phyloP scores from a whole-genome alignment of 2,113 vertebrate species.

The Perognathus longimembris region DNA sequence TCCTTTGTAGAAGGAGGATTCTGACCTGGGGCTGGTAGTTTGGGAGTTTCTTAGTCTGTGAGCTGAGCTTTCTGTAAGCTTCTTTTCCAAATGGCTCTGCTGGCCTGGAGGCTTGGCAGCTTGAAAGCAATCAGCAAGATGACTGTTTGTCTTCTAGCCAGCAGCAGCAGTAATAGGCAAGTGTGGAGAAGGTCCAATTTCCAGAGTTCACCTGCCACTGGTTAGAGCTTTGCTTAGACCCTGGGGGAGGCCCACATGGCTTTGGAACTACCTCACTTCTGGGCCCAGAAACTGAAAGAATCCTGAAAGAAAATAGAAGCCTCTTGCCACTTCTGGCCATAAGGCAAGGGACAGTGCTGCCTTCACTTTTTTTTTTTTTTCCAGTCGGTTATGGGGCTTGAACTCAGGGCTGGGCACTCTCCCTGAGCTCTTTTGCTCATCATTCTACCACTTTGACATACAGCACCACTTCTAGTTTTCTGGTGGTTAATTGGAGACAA shows the following conservation, averaged over 20 bases:
- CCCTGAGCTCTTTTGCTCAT: too few relatives aligned
- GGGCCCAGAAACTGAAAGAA: neutral
- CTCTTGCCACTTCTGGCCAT: neutral
- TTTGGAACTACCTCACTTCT: neutral
- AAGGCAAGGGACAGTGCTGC: neutral
- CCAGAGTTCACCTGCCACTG: slow-evolving; percentile 20
- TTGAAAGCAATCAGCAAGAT: slow-evolving; percentile 65
- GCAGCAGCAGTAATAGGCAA: slow-evolving; percentile 18
- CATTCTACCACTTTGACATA: too few relatives aligned
- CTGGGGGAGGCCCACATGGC: neutral
- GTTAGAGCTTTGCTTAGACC: neutral
- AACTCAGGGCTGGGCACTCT: too few relatives aligned
- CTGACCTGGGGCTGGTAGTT: slow-evolving; percentile 34
- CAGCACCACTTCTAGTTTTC: too few relatives aligned
- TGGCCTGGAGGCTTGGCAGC: slow-evolving; percentile 68
- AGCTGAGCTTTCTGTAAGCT: slow-evolving; percentile 61
- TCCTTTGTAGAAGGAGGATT: neutral
- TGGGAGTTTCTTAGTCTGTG: slow-evolving; percentile 23
- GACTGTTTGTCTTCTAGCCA: slow-evolving; percentile 61
- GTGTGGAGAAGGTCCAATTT: slow-evolving; percentile 23
- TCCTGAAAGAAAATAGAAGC: neutral
- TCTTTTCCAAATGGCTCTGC: slow-evolving; percentile 62
- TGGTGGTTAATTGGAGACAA: too few relatives aligned
- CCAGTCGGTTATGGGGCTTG: too few relatives aligned
- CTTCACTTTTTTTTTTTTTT: neutral